Conservation (phyloP, 2,888 invertebrate species). For the Ypsolopha scabrella region DNA sequence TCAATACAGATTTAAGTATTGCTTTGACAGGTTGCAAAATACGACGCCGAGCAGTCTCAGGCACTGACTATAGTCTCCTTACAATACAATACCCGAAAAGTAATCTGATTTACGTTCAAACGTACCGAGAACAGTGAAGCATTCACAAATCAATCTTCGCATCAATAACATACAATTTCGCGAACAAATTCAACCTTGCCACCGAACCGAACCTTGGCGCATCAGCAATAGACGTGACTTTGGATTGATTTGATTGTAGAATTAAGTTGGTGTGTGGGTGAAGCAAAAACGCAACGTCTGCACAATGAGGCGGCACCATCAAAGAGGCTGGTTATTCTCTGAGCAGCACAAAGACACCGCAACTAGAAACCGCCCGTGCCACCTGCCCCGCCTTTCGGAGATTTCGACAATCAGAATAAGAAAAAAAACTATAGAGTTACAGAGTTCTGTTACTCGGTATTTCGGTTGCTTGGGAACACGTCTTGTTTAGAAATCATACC, state of each 20-base stretch:
- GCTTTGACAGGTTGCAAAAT: conserved; percentile 6
- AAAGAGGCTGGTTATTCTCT: conserved; percentile 18
- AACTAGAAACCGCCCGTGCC: conserved; percentile 43
- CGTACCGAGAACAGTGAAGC: conserved; percentile 23
- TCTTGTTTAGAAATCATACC: no score
- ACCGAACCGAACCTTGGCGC: conserved; percentile 1
- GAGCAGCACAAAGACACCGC: conserved; percentile 45
- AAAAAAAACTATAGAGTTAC: no score
- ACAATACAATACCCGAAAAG: not conserved
- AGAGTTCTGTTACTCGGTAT: no score
- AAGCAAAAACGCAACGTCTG: conserved; percentile 9
- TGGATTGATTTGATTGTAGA: not conserved
- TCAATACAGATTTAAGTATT: no score
- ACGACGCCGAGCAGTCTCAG: conserved; percentile 18
- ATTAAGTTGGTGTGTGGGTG: no score
- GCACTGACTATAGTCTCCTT: not conserved
- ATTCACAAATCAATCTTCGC: conserved; percentile 34
- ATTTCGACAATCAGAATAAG: conserved; percentile 16
- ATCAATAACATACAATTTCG: conserved; percentile 33
- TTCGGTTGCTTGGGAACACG: no score
- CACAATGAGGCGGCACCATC: conserved; percentile 56
- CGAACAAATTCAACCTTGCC: conserved; percentile 47
- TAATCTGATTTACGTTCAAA: conserved; percentile 6
- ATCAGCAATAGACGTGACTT: not conserved
- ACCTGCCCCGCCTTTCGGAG: conserved; percentile 49